Percentiles rank a stretch among this genome's conserved stretches.
phyloP scores from a whole-genome alignment of 2,113 vertebrate genomes.

The Eulemur rufifrons region DNA sequence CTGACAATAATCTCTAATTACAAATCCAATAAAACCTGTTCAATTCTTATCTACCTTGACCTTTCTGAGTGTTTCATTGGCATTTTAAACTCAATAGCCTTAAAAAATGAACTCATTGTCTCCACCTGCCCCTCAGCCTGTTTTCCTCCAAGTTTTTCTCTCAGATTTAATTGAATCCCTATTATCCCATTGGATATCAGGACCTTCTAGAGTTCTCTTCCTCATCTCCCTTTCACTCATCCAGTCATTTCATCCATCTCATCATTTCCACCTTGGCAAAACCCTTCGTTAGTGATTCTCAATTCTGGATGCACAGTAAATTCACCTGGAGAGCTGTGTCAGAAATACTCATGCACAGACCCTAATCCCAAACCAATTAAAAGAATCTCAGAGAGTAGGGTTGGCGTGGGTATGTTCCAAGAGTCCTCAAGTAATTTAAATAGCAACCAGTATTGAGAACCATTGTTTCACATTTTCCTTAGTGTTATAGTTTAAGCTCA shows the following conservation, averaged over 20 bases:
- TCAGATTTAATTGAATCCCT: not conserved
- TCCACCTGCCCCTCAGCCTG: not conserved
- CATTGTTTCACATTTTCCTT: not conserved
- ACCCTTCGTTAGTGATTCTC: not conserved
- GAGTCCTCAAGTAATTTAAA: not conserved
- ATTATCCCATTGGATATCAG: not conserved
- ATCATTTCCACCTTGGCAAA: not conserved
- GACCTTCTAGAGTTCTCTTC: not conserved
- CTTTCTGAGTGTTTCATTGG: not conserved
- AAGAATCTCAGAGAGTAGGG: not conserved
- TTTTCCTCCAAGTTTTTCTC: not conserved
- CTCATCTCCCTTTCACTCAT: not conserved
- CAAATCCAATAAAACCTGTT: not conserved
- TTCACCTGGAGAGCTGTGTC: not conserved
- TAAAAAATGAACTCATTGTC: not conserved
- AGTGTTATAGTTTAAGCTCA: not conserved
- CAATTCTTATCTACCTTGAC: not conserved
- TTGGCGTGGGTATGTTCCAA: not conserved
- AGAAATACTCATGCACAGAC: not conserved
- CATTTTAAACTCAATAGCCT: not conserved
- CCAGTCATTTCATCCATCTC: not conserved
- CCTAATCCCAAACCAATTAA: not conserved
- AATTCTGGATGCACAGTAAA: not conserved
- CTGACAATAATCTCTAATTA: slow-evolving; percentile 20
- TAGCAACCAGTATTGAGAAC: not conserved